Base-by-base conservation (phyloP, 23 tunicate genomes). In the Ascidia mentula region DNA sequence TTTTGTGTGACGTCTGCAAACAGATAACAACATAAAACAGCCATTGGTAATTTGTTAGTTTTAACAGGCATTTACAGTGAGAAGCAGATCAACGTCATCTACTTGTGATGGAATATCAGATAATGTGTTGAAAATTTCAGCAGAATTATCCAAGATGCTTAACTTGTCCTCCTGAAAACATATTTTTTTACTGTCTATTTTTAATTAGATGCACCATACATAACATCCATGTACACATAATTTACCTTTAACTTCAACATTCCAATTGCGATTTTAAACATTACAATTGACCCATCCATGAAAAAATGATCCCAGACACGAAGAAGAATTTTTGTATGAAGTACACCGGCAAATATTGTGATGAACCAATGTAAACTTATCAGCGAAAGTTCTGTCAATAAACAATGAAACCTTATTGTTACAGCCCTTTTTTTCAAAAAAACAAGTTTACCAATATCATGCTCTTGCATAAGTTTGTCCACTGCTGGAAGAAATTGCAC, bases 261-360 rank as follows among this genome's bases (percentile, higher is more conserved):
- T 22, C 89, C 96, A 31, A 90, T 69, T 0, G 85, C 89, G 72
- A 90, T 72, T 45, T 82, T 76, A 72, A 91, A 91, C 0, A 91
- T 71, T 20, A 91, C 84, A 38, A 91, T 77, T 15, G 97, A 91
- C 31, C 97, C 97, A 70, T 91, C 87, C 80, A 91, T 32, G 69
- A 91, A 91, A 76, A 91, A 91, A 40, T 42, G 36, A 59, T 91
- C 97, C 97, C 97, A 91, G n/a, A 91, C 84, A 31, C 97, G 79
- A 32, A 91, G 80, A 37, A 91, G 60, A 18, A 91, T 74, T 59
- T 91, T 91, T 59, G 89, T 79, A 71, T 85, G 97, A 9, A 91
- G 31, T 46, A 91, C 97, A 22, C 97, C 97, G 36, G 97, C 97
- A 74, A 81, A 85, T 3, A 85, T 30, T 20, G 97, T 91, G 31